Conservation (phyloP, 2,888 invertebrate species). For the Octonoba sinensis region DNA sequence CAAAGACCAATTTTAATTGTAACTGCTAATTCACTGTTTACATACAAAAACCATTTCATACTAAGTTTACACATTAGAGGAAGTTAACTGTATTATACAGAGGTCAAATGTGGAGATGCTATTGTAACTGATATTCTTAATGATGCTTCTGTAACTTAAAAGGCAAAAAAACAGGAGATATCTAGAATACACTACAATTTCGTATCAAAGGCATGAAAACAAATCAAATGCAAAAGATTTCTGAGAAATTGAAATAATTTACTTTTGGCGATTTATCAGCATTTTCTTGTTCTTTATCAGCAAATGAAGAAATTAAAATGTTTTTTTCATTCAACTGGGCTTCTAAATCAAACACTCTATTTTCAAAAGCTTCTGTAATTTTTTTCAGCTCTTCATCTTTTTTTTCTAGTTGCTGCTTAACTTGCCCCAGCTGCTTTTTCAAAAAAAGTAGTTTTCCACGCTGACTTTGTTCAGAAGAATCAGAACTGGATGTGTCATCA, state of each 20-base stretch:
- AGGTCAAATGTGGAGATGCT: too few relatives aligned
- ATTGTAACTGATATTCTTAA: too few relatives aligned
- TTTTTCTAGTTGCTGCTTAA: slow-evolving; percentile 67
- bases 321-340: slow-evolving; percentile 73
- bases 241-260: neutral
- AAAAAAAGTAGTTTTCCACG: slow-evolving; percentile 70
- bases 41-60: too few relatives aligned
- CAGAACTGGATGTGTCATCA: slow-evolving; percentile 48
- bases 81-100: too few relatives aligned
- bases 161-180: too few relatives aligned
- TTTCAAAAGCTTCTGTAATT: slow-evolving; percentile 65
- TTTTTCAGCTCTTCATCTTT: slow-evolving; percentile 62
- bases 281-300: neutral
- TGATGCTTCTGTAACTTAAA: too few relatives aligned
- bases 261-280: slow-evolving; percentile 35
- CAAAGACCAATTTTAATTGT: too few relatives aligned
- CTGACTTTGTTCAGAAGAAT: slow-evolving; percentile 66
- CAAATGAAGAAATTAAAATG: slow-evolving; percentile 67
- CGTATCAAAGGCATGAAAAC: neutral
- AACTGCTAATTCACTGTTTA: too few relatives aligned
- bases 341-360: slow-evolving; percentile 72
- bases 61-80: too few relatives aligned
- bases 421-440: slow-evolving; percentile 71
- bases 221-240: neutral
- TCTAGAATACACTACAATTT: too few relatives aligned